Percentiles rank a stretch among this genome's conserved stretches.
Evolutionary conservation across 2,113 vertebrate species (phyloP).

Genomic region (Erpornis zantholeuca): DNA sequence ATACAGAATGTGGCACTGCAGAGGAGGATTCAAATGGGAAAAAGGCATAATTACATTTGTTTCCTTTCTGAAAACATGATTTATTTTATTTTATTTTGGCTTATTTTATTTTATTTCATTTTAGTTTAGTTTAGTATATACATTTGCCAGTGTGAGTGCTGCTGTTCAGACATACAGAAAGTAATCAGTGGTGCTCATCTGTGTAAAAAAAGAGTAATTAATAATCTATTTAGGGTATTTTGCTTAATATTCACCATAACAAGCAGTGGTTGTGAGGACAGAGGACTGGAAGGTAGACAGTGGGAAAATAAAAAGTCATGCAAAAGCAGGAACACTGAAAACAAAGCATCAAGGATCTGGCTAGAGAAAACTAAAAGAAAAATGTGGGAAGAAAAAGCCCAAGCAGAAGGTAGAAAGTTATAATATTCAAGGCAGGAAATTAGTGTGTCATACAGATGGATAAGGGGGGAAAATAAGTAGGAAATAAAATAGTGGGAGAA

Average conservation of each 20-base stretch:
- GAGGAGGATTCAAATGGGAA: not conserved
- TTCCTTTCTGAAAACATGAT: not conserved
- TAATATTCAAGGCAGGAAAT: constrained; percentile 13
- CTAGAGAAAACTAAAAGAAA: not conserved
- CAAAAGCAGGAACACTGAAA: not conserved
- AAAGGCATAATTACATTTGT: not conserved
- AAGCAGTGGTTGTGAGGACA: not conserved
- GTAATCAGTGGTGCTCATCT: not conserved
- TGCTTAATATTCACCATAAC: not conserved
- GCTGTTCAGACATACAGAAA: not conserved
- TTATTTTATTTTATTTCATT: not conserved
- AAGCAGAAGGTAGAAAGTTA: not conserved
- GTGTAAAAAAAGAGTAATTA: not conserved
- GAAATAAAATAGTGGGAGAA: constrained; percentile 6
- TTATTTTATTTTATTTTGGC: not conserved
- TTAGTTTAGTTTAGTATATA: not conserved
- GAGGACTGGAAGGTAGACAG: not conserved
- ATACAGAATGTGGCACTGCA: not conserved
- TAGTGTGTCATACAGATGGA: not conserved
- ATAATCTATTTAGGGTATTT: not conserved
- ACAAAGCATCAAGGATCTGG: not conserved
- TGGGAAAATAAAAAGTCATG: not conserved
- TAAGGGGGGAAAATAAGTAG: not conserved
- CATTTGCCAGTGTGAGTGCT: not conserved
- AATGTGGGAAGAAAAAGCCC: not conserved